Evolutionary conservation across 2,888 invertebrate genomes (phyloP).

Genomic region (Plebejus melissa): DNA sequence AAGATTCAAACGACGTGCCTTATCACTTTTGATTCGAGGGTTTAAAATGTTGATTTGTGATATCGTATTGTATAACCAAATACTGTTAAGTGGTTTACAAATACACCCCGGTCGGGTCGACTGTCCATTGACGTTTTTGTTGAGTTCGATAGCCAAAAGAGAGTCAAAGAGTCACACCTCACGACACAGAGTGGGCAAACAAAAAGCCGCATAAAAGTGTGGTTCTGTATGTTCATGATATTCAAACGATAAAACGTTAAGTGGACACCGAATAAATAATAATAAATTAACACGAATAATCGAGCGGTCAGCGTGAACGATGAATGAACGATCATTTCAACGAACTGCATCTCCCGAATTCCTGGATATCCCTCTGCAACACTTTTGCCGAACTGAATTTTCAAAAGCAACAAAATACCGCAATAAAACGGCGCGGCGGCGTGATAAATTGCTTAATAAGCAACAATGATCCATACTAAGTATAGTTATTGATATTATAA

Average conservation of each 20-base stretch:
- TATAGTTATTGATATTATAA: too few species aligned
- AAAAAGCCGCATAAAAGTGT: neutral
- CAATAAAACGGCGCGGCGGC: too few species aligned
- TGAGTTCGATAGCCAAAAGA: constrained; percentile 63
- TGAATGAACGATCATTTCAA: neutral
- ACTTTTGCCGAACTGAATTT: neutral
- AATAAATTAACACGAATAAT: neutral
- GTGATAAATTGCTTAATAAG: too few species aligned
- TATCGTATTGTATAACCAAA: neutral
- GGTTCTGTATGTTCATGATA: neutral
- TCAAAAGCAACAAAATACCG: too few species aligned
- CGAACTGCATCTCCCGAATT: neutral
- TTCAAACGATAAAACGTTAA: neutral
- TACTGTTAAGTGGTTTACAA: constrained; percentile 28
- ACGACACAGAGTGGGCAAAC: constrained; percentile 30
- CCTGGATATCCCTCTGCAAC: neutral
- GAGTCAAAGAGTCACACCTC: constrained; percentile 66
- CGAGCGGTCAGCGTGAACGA: too few species aligned
- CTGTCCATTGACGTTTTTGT: constrained; percentile 33
- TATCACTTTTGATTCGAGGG: constrained; percentile 13
- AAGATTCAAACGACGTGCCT: constrained; percentile 6
- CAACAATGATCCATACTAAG: too few species aligned
- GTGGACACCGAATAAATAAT: neutral
- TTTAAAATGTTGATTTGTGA: constrained; percentile 1
- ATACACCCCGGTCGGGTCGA: constrained; percentile 30